Conservation (phyloP, 2,888 invertebrate genomes). For the Drosophila phalerata region DNA sequence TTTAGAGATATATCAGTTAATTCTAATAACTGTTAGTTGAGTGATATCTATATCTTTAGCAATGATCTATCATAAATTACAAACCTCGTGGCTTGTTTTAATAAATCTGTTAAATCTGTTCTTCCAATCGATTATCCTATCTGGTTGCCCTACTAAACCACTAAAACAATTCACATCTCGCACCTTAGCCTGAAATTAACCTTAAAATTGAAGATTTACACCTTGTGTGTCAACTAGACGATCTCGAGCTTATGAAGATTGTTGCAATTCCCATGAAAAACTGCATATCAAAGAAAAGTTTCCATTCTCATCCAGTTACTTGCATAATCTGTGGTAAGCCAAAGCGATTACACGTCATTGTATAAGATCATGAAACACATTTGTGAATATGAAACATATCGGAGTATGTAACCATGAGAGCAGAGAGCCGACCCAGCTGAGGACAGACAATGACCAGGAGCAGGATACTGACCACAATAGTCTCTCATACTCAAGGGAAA, state of each 20-base stretch:
- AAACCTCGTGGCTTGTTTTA: background rate
- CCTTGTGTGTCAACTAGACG: conserved; percentile 42
- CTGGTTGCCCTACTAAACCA: conserved; percentile 74
- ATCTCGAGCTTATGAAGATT: conserved; percentile 13
- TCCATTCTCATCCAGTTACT: conserved; percentile 63
- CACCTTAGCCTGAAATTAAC: conserved; percentile 69
- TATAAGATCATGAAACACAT: conserved; percentile 59
- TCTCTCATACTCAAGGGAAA: conserved; percentile 67
- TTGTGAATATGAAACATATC: conserved; percentile 8
- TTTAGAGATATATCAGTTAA: no score
- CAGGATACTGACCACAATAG: conserved; percentile 41
- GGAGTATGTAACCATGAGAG: conserved; percentile 13
- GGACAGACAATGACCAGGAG: conserved; percentile 31
- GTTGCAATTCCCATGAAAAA: conserved; percentile 54
- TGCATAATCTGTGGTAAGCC: conserved; percentile 84
- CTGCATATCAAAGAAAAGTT: conserved; percentile 56
- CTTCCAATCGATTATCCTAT: background rate
- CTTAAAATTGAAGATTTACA: conserved; percentile 80
- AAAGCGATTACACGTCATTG: conserved; percentile 79
- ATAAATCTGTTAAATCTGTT: background rate
- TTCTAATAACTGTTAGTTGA: background rate
- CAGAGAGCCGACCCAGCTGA: conserved; percentile 45
- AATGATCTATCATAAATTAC: no score
- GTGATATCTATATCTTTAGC: no score
- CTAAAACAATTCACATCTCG: conserved; percentile 74